Base-by-base conservation (phyloP, 2,113 vertebrate species). In the Eupsittula cactorum region DNA sequence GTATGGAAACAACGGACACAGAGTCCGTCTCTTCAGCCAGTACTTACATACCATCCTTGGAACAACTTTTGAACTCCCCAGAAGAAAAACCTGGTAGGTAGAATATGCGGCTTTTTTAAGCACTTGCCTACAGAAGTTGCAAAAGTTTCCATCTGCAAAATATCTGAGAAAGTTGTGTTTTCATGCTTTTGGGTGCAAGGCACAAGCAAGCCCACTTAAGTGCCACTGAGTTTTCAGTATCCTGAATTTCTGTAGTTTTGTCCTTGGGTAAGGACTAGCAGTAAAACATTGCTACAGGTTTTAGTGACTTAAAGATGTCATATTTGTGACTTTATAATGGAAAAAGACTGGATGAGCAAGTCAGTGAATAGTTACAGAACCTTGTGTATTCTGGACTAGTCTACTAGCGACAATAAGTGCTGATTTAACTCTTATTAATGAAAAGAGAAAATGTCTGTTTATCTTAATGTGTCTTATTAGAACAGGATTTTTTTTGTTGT, bases 1-100 rank as follows among this genome's bases (percentile, higher is more conserved):
- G 99, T 5, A 99, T 99, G 99, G 99, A 99, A 96, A 99, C 98
- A 31, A 98, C 98, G 0, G 99, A 99, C 91, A 98, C 96, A 0
- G 99, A 99, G 86, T 99, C 98, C 18, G 95, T 97, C 11, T 99
- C 99, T 60, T 98, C 98, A 12, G 57, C 98, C 27, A 95, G 97
- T 39, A 98, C 98, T 24, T 95, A 98, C 1, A 79, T 98, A 12
- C 98, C 98, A 13, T 99, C 99, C 25, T 96, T 99, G 91, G 99
- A 99, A 92, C 99, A 99, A 81, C 99, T 99, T n/a, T 99, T 99
- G 74, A 98, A 95, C 53, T 98, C 98, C 19, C 97, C 99, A 1
- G 98, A 99, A 92, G 95, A 97, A 84, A 99, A 98, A 97, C 97
- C 98, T 64, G 99, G 99, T 99, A 96, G 39, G 95, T 92, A 28